Evolutionary conservation across 1,140 invertebrate genomes (phyloP).

Genomic region (Pachypeltis micranthus): DNA sequence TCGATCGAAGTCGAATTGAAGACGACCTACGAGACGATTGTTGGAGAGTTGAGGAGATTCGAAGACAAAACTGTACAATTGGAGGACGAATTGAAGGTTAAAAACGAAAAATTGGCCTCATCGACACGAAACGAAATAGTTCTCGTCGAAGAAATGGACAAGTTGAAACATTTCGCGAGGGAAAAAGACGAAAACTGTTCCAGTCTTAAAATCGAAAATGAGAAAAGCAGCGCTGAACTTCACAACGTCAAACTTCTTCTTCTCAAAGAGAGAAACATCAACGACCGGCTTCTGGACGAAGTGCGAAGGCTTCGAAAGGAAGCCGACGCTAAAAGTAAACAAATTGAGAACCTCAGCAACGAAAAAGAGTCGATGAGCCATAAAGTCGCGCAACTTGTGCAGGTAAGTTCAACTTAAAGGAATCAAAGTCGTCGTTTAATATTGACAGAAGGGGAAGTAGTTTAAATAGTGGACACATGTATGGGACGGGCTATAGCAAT

Average conservation of each 20-base stretch:
- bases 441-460: too few species aligned
- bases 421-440: too few species aligned
- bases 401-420: too few species aligned
- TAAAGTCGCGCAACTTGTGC: background rate
- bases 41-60: background rate
- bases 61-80: background rate
- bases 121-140: background rate
- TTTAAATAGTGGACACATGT: too few species aligned
- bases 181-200: background rate
- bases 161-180: background rate
- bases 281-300: background rate
- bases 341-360: background rate
- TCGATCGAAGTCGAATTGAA: background rate
- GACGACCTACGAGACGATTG: background rate
- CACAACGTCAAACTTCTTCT: background rate
- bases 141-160: background rate
- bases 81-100: background rate
- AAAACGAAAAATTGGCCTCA: background rate
- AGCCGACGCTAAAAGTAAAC: background rate
- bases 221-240: background rate
- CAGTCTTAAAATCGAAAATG: background rate
- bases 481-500: too few species aligned
- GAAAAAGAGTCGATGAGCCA: background rate
- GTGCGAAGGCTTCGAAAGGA: background rate
- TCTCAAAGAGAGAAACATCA: background rate